Evolutionary conservation across 2,113 vertebrate genomes (phyloP).

Genomic region (Centropristis striata): DNA sequence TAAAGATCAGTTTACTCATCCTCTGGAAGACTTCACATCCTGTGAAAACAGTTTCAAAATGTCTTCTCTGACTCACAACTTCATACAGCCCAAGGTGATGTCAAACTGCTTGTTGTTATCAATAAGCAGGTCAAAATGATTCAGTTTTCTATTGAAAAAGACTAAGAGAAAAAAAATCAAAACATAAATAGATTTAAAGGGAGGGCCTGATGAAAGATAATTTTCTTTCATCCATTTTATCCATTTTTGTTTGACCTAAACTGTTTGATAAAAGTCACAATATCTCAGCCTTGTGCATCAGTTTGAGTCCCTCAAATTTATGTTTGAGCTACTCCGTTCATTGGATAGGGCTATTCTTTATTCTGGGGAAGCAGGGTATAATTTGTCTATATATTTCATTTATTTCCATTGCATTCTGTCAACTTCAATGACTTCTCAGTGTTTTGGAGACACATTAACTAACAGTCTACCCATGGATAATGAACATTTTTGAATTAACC

Average conservation of each 20-base stretch:
- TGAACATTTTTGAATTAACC: slow-evolving; percentile 75
- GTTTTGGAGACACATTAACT: slow-evolving; percentile 68
- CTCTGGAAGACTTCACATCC: background rate
- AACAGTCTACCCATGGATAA: slow-evolving; percentile 55
- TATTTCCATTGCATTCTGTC: slow-evolving; percentile 54
- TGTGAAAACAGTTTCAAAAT: background rate
- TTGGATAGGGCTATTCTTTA: slow-evolving; percentile 2
- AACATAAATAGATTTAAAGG: too few species aligned
- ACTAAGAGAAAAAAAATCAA: background rate
- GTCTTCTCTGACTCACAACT: background rate
- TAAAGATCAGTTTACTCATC: background rate
- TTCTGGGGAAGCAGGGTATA: background rate
- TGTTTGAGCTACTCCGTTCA: background rate
- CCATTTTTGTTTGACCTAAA: background rate
- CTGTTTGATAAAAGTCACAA: background rate
- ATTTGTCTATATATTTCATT: slow-evolving; percentile 35
- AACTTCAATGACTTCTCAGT: slow-evolving; percentile 58
- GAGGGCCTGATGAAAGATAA: too few species aligned
- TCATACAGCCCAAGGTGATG: background rate
- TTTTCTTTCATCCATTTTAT: too few species aligned
- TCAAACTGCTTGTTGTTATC: background rate
- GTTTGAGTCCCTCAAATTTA: too few species aligned
- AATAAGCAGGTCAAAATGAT: background rate
- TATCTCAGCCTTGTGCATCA: background rate
- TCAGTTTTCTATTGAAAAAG: background rate